Evolutionary conservation across 2,797 vertebrate genomes (phyloP).

Genomic region (Falco naumanni): DNA sequence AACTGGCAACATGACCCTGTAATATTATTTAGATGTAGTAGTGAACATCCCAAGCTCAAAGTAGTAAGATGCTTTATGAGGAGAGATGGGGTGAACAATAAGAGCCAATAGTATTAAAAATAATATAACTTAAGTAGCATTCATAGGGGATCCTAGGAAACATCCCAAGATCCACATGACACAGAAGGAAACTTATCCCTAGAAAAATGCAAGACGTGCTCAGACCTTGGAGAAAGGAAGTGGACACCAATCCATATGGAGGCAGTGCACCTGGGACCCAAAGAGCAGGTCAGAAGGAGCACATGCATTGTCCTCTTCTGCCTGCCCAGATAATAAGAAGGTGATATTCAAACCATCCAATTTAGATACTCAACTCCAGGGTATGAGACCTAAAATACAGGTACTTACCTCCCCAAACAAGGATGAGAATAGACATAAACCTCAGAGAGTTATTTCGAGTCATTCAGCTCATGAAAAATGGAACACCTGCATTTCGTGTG

Average conservation of each 20-base stretch:
- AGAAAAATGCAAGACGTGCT: not conserved
- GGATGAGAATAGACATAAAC: not conserved
- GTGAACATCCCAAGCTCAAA: not conserved
- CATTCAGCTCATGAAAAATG: not conserved
- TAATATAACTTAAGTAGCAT: not conserved
- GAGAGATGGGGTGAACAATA: not conserved
- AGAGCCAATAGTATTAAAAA: not conserved
- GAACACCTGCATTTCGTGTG: not conserved
- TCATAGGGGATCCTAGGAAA: not conserved
- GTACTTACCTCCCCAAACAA: not conserved
- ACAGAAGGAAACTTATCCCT: not conserved
- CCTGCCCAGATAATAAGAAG: not conserved
- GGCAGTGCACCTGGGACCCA: not conserved
- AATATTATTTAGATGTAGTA: not conserved
- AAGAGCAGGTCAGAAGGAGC: not conserved
- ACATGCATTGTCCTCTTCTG: not conserved
- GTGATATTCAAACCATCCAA: not conserved
- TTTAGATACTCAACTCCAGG: not conserved
- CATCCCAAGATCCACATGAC: fast-evolving
- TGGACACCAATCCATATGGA: not conserved
- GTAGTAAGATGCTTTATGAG: not conserved
- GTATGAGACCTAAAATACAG: not conserved
- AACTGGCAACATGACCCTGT: not conserved
- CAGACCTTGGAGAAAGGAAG: not conserved
- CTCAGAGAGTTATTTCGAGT: not conserved